These are phyloP conservation scores for Willisornis vidua DNA, from an alignment of 2,113 vertebrate species.

Conservation along the genomic window DNA sequence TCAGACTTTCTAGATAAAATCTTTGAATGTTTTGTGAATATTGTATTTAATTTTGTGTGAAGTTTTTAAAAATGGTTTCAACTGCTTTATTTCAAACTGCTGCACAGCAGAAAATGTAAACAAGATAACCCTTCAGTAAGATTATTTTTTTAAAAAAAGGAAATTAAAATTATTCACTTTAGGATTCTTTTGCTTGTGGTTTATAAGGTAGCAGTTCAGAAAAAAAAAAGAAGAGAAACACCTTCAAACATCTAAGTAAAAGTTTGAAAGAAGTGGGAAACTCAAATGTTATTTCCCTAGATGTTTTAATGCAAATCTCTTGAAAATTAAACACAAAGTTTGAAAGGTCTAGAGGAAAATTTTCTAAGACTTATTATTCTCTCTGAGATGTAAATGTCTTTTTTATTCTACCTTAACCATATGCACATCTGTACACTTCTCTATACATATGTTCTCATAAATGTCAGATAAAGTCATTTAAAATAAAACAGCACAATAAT, in stretches of 20 bases:
- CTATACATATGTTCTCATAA: neutral
- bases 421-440: neutral
- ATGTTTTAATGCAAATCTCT: neutral
- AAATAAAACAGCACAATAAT: neutral
- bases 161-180: neutral
- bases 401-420: neutral
- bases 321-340: neutral
- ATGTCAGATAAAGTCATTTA: neutral
- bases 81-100: neutral
- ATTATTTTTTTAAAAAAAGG: neutral
- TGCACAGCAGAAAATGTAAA: neutral
- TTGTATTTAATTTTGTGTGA: neutral
- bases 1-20: neutral
- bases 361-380: neutral
- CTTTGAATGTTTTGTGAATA: neutral
- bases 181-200: neutral
- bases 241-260: neutral
- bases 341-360: neutral
- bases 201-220: neutral
- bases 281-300: neutral
- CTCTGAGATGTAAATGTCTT: neutral
- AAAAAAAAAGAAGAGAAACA: neutral
- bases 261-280: neutral
- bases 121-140: neutral
- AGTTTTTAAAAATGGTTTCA: neutral